These are phyloP conservation scores for Pteronura brasiliensis DNA, from an alignment of 2,113 vertebrate genomes.

Conservation along the genomic window DNA sequence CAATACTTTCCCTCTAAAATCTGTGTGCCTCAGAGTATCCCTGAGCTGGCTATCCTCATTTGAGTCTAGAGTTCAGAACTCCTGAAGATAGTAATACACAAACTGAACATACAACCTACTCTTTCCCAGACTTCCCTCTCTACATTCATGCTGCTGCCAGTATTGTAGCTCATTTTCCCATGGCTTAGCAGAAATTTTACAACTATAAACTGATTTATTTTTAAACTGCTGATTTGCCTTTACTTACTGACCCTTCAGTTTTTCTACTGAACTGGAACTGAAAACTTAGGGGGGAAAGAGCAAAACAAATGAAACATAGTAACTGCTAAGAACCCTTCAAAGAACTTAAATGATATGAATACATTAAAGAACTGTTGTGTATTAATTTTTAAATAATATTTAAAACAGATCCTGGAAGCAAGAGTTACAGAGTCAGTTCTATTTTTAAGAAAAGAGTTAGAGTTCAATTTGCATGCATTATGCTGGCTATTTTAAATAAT, in stretches of 20 bases:
- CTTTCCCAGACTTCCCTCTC: background rate
- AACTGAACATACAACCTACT: background rate
- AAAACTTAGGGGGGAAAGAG: background rate
- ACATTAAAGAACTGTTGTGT: conserved; percentile 10
- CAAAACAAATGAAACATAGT: background rate
- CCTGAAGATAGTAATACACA: background rate
- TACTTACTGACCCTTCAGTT: conserved; percentile 51
- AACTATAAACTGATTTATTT: conserved; percentile 60
- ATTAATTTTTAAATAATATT: conserved; percentile 52
- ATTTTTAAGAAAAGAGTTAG: conserved; percentile 63
- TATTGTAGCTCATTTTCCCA: conserved; percentile 43
- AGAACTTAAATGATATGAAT: background rate
- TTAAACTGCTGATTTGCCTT: conserved; percentile 59
- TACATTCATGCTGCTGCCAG: background rate
- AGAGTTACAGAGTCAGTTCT: conserved; percentile 57
- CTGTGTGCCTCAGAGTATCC: background rate
- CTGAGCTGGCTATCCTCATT: background rate
- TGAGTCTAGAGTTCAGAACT: background rate
- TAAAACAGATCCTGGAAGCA: conserved; percentile 63
- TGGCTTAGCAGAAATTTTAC: conserved; percentile 67
- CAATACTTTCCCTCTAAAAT: background rate
- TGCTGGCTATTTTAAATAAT: conserved; percentile 74
- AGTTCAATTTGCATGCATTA: conserved; percentile 66
- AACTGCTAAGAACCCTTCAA: background rate
- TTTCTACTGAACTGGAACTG: conserved; percentile 47